Evolutionary conservation across 1,140 invertebrate species (phyloP).

Genomic region (Nasonia longicornis): DNA sequence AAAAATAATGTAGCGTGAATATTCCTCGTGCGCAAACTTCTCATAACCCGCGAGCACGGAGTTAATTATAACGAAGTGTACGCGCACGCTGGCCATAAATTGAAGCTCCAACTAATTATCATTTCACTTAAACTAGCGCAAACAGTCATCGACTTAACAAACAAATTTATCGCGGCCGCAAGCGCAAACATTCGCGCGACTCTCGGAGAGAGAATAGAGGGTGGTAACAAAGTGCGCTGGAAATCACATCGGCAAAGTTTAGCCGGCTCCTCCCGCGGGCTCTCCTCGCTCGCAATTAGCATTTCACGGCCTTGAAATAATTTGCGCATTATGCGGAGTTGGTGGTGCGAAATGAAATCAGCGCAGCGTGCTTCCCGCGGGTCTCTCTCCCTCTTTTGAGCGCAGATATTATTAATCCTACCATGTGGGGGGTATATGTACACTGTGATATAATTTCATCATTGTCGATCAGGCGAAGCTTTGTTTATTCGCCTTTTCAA

Average conservation of each 20-base stretch:
- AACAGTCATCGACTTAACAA: not conserved
- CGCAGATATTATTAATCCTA: slow-evolving; percentile 35
- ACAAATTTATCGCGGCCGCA: not conserved
- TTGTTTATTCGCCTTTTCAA: slow-evolving; percentile 6
- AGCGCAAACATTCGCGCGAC: not conserved
- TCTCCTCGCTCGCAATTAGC: slow-evolving; percentile 28
- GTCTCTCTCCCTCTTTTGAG: slow-evolving; percentile 10
- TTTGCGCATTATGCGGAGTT: slow-evolving; percentile 34
- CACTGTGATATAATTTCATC: slow-evolving; percentile 33
- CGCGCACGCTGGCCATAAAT: not conserved
- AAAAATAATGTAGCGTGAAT: not conserved
- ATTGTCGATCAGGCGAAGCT: not conserved
- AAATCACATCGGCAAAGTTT: slow-evolving; percentile 11
- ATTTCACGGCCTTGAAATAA: slow-evolving; percentile 41
- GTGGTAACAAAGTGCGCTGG: not conserved
- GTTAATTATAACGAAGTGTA: not conserved
- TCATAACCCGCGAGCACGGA: not conserved
- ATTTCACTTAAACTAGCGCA: not conserved
- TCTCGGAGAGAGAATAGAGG: not conserved
- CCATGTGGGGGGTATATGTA: not conserved
- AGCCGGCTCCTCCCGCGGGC: no score
- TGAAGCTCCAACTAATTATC: not conserved
- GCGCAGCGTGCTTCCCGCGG: slow-evolving; percentile 39
- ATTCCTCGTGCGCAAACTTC: not conserved
- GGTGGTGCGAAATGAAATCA: slow-evolving; percentile 37